phyloP scores from a whole-genome alignment of 1,140 invertebrate species.

The Meloidogyne floridensis region DNA sequence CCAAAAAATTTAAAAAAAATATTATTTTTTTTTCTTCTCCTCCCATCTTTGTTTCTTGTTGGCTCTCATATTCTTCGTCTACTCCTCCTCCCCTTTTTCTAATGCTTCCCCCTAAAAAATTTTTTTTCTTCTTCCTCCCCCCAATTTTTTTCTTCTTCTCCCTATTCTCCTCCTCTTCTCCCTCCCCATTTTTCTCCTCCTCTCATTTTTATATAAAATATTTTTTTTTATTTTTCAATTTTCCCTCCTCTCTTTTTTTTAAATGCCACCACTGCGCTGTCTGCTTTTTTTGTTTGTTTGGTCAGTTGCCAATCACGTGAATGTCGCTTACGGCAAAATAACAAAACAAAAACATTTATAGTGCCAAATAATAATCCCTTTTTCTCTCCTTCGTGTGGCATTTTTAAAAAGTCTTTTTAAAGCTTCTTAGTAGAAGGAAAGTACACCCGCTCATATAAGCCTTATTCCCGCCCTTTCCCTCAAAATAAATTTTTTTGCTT shows the following conservation, averaged over 20 bases:
- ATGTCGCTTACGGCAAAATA: slow-evolving; percentile 16
- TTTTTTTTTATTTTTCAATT: background rate
- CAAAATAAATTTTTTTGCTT: background rate
- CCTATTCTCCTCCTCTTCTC: background rate
- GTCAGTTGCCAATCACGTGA: slow-evolving; percentile 36
- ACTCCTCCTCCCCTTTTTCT: background rate
- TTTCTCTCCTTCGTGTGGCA: background rate
- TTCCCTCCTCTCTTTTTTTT: background rate
- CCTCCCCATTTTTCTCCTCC: background rate
- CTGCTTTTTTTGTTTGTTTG: slow-evolving; percentile 24
- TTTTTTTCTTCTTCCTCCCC: background rate
- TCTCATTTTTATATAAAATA: background rate
- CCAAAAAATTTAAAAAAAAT: too few relatives aligned
- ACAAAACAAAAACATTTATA: slow-evolving; percentile 11
- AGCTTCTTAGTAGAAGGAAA: background rate
- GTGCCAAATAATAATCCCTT: slow-evolving; percentile 2
- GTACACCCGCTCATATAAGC: background rate
- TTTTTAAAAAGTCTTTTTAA: background rate
- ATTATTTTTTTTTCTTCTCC: background rate
- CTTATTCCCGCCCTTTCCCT: background rate
- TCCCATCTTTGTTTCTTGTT: slow-evolving; percentile 5
- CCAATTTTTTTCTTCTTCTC: too few relatives aligned
- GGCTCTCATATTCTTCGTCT: background rate
- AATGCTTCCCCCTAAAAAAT: background rate
- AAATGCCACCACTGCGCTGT: slow-evolving; percentile 10